Conservation (phyloP, 2,797 vertebrate genomes). For the Amblyraja radiata region DNA sequence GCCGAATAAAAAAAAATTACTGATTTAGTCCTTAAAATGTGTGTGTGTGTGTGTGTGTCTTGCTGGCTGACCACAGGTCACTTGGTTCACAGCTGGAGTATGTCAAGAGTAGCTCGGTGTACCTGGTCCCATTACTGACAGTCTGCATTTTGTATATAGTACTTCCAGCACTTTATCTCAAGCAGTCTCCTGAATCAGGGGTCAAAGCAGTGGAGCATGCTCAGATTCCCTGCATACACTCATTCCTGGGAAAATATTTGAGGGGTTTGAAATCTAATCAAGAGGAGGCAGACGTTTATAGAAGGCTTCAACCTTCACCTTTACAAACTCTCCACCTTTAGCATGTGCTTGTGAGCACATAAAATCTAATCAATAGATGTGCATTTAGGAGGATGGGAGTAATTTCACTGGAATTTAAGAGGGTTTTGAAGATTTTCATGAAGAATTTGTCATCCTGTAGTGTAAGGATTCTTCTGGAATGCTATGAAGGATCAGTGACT, state of each 20-base stretch:
- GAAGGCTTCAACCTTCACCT: slow-evolving; percentile 42
- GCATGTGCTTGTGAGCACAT: background rate
- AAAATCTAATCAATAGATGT: background rate
- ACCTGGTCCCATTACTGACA: slow-evolving; percentile 30
- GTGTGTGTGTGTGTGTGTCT: background rate
- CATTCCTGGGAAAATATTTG: slow-evolving; percentile 40
- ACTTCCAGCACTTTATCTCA: slow-evolving; percentile 38
- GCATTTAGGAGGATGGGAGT: background rate
- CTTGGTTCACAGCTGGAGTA: background rate
- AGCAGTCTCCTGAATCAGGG: slow-evolving; percentile 41
- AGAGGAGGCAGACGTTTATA: slow-evolving; percentile 41
- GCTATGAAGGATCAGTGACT: slow-evolving; percentile 41
- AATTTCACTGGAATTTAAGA: slow-evolving; percentile 23
- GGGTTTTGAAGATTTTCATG: slow-evolving; percentile 21
- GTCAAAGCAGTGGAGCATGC: background rate
- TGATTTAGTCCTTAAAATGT: background rate
- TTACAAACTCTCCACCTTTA: background rate
- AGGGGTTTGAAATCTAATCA: slow-evolving; percentile 28
- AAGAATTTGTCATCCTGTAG: slow-evolving; percentile 23
- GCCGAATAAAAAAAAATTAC: background rate
- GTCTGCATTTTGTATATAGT: slow-evolving; percentile 30
- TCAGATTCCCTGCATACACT: slow-evolving; percentile 36
- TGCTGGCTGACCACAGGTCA: slow-evolving; percentile 12
- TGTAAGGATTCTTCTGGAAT: slow-evolving; percentile 42
- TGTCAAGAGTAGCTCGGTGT: slow-evolving; percentile 16